Evolutionary conservation across 2,113 vertebrate genomes (phyloP).

Genomic region (Lethenteron camtschaticum): DNA sequence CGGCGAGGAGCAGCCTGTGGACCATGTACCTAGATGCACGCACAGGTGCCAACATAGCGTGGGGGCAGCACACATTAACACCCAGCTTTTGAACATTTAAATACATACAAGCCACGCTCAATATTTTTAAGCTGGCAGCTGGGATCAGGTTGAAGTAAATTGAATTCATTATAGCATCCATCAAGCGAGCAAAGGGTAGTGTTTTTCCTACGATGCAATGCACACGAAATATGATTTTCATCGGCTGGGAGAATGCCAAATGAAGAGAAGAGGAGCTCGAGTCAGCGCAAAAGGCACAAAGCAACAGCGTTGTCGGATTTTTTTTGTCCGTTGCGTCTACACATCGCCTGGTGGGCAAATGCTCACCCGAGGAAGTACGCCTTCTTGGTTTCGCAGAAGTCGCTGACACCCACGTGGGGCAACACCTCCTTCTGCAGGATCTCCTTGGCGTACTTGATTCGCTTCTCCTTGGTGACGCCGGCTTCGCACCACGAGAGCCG

Average conservation of each 20-base stretch:
- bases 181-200: no score
- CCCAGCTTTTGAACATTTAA: not conserved
- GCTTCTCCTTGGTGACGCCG: slow-evolving; percentile 83
- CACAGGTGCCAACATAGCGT: no score
- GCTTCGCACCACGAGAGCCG: slow-evolving; percentile 91
- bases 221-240: no score
- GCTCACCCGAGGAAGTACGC: slow-evolving; percentile 84
- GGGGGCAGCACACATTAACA: no score
- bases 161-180: no score
- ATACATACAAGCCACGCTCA: slow-evolving; percentile 4
- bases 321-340: not conserved
- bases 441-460: slow-evolving; percentile 94
- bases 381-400: slow-evolving; percentile 98
- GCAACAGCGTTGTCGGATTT: not conserved
- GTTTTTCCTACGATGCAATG: no score
- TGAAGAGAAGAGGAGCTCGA: no score
- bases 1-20: slow-evolving; percentile 67
- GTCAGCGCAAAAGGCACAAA: no score
- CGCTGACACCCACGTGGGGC: slow-evolving; percentile 85
- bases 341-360: slow-evolving; percentile 4
- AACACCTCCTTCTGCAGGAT: slow-evolving; percentile 96
- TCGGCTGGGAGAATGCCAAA: no score
- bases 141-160: no score
- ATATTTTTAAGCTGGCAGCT: no score
- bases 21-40: slow-evolving; percentile 67